Percentiles rank a stretch among this genome's conserved stretches.
These are phyloP conservation scores for Opisthograptis luteolata DNA, from an alignment of 2,888 invertebrate genomes.

Conservation along the genomic window DNA sequence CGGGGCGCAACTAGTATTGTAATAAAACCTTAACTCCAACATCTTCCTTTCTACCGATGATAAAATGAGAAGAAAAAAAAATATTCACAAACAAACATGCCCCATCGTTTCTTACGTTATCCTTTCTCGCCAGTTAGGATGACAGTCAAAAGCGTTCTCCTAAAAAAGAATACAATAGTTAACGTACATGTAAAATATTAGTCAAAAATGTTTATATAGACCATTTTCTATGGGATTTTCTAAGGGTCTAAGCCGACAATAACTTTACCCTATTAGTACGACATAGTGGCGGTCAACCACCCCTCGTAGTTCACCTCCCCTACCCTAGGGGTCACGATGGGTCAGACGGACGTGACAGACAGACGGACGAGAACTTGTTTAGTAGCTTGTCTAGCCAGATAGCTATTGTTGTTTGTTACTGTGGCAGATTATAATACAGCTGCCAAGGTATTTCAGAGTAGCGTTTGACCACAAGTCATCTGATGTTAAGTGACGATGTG, in stretches of 20 bases:
- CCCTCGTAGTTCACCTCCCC: slow-evolving; percentile 8
- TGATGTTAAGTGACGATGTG: no score
- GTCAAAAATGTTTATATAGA: background rate
- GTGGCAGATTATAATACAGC: background rate
- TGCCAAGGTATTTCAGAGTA: background rate
- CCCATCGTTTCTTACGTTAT: no score
- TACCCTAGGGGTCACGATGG: background rate
- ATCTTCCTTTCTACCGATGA: no score
- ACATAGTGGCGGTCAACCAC: slow-evolving; percentile 20
- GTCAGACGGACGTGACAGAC: slow-evolving; percentile 6
- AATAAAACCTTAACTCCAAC: no score
- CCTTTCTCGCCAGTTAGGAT: no score
- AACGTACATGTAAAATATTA: no score
- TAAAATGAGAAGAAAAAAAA: no score
- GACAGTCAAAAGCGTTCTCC: no score
- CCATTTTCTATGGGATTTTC: background rate
- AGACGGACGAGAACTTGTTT: slow-evolving; percentile 8
- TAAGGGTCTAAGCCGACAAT: slow-evolving; percentile 9
- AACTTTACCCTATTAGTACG: slow-evolving; percentile 4
- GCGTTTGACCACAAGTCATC: no score
- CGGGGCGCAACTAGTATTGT: no score
- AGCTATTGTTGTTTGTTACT: slow-evolving; percentile 5
- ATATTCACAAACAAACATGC: no score
- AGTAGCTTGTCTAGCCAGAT: slow-evolving; percentile 10
- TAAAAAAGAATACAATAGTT: no score